Conservation (phyloP, 1,140 invertebrate species). For the Neodiprion fabricii region DNA sequence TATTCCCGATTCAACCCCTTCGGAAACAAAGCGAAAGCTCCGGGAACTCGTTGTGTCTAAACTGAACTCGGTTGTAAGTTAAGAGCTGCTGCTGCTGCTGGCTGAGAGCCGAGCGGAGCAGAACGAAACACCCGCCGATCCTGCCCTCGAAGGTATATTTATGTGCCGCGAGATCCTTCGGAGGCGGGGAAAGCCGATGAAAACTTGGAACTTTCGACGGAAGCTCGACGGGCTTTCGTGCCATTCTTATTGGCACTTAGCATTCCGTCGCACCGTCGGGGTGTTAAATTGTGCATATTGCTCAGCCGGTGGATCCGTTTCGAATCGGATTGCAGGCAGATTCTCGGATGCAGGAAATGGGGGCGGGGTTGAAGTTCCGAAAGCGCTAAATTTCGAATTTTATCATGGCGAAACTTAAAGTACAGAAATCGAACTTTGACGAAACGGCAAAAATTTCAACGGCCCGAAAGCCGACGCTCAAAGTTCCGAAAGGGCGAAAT, state of each 20-base stretch:
- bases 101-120: neutral
- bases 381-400: too few species aligned
- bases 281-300: conserved; percentile 1
- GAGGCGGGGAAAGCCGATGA: conserved; percentile 42
- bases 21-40: conserved; percentile 42
- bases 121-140: conserved; percentile 1
- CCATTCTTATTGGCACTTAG: conserved; percentile 25
- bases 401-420: too few species aligned
- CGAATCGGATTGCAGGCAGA: neutral
- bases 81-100: neutral
- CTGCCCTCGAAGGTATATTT: conserved; percentile 44
- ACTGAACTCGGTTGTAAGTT: conserved; percentile 19
- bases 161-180: conserved; percentile 32
- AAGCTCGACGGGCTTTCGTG: conserved; percentile 27
- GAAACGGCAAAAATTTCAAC: too few species aligned
- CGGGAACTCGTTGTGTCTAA: conserved; percentile 41
- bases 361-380: too few species aligned
- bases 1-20: conserved; percentile 26
- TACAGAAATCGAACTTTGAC: too few species aligned
- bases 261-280: neutral
- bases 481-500: too few species aligned
- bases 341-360: too few species aligned
- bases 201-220: conserved; percentile 48
- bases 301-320: neutral
- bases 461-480: too few species aligned